These are phyloP conservation scores for Asobara japonica DNA, from an alignment of 1,140 invertebrate genomes.

Conservation along the genomic window DNA sequence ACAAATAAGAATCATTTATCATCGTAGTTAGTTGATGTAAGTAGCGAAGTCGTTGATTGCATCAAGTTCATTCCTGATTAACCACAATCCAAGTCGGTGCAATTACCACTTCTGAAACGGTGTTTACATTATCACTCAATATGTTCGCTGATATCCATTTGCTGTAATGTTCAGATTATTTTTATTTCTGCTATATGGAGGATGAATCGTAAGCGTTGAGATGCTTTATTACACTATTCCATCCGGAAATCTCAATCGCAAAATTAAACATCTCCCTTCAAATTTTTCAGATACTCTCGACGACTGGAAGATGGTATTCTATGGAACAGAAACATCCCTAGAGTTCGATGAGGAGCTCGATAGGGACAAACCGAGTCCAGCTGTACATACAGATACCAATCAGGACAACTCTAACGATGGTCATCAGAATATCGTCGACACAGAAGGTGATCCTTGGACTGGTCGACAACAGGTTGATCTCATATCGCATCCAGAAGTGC, in stretches of 20 bases:
- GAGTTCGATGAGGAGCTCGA: constrained; percentile 60
- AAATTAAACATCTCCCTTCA: too few relatives aligned
- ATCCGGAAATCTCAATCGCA: neutral
- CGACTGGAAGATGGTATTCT: constrained; percentile 70
- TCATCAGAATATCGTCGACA: constrained; percentile 51
- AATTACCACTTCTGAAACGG: too few relatives aligned
- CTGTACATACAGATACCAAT: constrained; percentile 25
- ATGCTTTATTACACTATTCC: neutral
- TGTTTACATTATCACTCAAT: too few relatives aligned
- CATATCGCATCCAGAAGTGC: constrained; percentile 57
- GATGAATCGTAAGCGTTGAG: too few relatives aligned
- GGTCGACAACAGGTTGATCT: constrained; percentile 58
- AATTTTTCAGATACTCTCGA: constrained; percentile 66
- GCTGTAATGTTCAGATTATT: too few relatives aligned
- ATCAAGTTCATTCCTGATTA: too few relatives aligned
- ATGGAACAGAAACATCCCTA: constrained; percentile 69
- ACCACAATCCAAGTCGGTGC: too few relatives aligned
- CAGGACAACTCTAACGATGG: constrained; percentile 41
- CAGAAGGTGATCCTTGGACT: constrained; percentile 52
- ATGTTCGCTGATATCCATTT: too few relatives aligned
- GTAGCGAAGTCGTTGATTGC: too few relatives aligned
- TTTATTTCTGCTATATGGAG: too few relatives aligned
- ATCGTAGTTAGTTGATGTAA: too few relatives aligned
- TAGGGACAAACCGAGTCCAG: constrained; percentile 47
- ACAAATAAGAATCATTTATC: too few relatives aligned